Evolutionary conservation across 2,888 invertebrate genomes (phyloP), one percentile per base, ranked within the genome.

Genomic region (Hemicrepidius hirtus): DNA sequence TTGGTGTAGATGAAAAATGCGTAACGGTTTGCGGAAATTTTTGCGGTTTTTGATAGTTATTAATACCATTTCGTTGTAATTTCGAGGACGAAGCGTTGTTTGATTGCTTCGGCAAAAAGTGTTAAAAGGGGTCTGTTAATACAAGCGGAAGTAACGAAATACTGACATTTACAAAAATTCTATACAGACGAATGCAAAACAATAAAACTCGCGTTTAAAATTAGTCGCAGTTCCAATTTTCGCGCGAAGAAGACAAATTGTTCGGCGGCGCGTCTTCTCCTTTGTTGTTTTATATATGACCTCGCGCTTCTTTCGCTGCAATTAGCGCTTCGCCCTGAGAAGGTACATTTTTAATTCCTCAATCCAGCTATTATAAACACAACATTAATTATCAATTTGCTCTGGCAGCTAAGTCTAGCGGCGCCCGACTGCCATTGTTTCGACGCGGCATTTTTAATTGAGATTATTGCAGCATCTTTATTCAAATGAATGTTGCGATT

Each of bases 351-450:
- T 85, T 85, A 85, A 85, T 85, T 85, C 83, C 83, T 81, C 83
- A 84, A 84, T 85, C 84, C 85, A 76, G 83, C 85, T 82, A 86
- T 86, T 86, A 86, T 85, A 85, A 86, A 86, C 86, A 86, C 85
- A 86, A 86, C 86, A 86, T 86, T 86, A 86, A 86, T 86, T 86
- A 86, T 86, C 86, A 86, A 86, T 86, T 86, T 81, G 82, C 80
- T 80, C 71, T 68, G 66, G 71, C 70, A 69, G 71, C 68, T 71
- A 70, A 70, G 63, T 68, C 71, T 71, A 65, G 66, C 71, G 76
- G 75, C 76, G 76, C 75, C 76, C 71, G 73, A 71, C 74, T 71
- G 81, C 85, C 84, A 85, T 86, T 85, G 85, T 85, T 84, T 82
- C 83, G 82, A 79, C 82, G 82, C 82, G 84, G 84, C 85, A 86